Evolutionary conservation across 2,888 invertebrate species (phyloP).

Genomic region (Pheosia gnoma): DNA sequence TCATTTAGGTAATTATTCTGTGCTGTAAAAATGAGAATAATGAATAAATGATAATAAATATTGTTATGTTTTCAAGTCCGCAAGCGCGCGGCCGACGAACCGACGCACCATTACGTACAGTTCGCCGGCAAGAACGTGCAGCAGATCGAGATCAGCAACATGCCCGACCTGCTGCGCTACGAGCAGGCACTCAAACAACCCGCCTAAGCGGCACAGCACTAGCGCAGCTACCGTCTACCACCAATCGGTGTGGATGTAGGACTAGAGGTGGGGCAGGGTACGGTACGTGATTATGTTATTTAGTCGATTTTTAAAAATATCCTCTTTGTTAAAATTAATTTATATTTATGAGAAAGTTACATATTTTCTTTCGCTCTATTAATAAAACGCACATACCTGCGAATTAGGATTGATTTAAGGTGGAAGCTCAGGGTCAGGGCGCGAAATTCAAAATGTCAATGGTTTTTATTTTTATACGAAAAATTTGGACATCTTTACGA

Average conservation of each 20-base stretch:
- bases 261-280: neutral
- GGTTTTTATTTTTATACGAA: too few species aligned
- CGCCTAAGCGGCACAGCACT: slow-evolving; percentile 9
- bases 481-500: too few species aligned
- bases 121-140: slow-evolving; percentile 90
- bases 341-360: too few species aligned
- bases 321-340: too few species aligned
- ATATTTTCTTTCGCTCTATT: too few species aligned
- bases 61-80: slow-evolving; percentile 75
- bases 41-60: neutral
- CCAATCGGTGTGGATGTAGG: neutral
- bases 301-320: neutral
- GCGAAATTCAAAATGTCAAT: too few species aligned
- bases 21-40: too few species aligned
- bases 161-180: slow-evolving; percentile 83
- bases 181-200: slow-evolving; percentile 52
- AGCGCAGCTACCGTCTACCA: neutral
- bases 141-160: slow-evolving; percentile 89
- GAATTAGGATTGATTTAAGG: too few species aligned
- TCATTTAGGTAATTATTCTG: too few species aligned
- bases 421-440: too few species aligned
- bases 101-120: slow-evolving; percentile 86
- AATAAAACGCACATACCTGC: too few species aligned
- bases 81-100: slow-evolving; percentile 82
- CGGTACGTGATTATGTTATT: neutral